Base-by-base conservation (phyloP, 2,797 vertebrate species). In the Rhinogobio ventralis region DNA sequence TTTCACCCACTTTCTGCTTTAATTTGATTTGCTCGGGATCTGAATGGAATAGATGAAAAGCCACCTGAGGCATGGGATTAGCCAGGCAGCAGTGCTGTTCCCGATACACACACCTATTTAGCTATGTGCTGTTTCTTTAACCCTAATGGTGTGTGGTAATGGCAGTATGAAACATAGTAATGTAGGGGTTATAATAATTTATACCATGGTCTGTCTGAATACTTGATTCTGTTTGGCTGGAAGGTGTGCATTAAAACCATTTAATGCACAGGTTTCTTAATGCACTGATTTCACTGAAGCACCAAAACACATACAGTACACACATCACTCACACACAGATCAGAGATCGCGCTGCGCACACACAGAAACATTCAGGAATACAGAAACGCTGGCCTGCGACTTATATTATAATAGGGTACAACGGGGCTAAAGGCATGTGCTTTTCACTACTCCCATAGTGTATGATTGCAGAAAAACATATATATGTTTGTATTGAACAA, bases 1-100 rank as follows among this genome's bases (percentile, higher is more conserved):
- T 95, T 95, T 95, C 94, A 94, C 94, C 93, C 95, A 94, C 94
- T 94, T 95, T 95, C 94, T 93, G 91, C 53, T 92, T 93, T 95
- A 95, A 95, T 95, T 94, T 94, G 94, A 96, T 96, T 95, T 95
- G 93, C 92, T 91, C 90, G 90, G 82, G 93, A 93, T 94, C 93
- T 94, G 93, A 93, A 92, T 93, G 92, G 92, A 89, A 91, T 90
- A 95, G 93, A 94, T 94, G 93, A 66, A 94, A 94, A 92, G 94
- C 91, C 91, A 89, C 93, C 93, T 93, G 91, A 93, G 94, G 94
- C 94, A 92, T 91, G 92, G 94, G 93, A 92, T 90, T 91, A 93
- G 93, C 92, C 93, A 94, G 90, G 93, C 93, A 93, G 83, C 85
- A 88, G 73, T 84, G 82, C 83, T 87, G 85, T 82, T 90, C 46